Percentiles rank a stretch among this genome's conserved stretches.
Conservation (phyloP, 2,888 invertebrate species). For the Chouioia cunea region DNA sequence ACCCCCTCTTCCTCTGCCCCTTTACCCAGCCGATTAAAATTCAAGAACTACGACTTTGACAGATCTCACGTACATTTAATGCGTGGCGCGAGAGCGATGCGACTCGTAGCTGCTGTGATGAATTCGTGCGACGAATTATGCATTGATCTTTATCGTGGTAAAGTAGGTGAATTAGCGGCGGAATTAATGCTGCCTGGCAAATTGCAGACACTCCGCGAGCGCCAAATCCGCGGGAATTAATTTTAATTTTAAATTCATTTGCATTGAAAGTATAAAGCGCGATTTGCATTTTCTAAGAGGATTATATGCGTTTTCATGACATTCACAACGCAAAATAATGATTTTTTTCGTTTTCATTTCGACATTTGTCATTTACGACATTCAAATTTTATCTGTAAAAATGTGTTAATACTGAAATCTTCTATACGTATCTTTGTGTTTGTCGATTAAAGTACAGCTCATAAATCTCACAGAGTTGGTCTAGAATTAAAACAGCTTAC, state of each 20-base stretch:
- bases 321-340: no score
- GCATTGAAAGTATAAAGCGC: not conserved
- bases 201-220: not conserved
- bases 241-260: constrained; percentile 23
- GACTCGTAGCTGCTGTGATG: not conserved
- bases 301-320: no score
- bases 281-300: no score
- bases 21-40: constrained; percentile 42
- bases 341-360: no score
- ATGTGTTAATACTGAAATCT: no score
- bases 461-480: no score
- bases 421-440: no score
- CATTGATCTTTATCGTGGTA: constrained; percentile 17
- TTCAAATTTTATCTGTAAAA: no score
- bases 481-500: no score
- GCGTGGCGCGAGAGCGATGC: constrained; percentile 7
- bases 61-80: not conserved
- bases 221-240: constrained; percentile 16
- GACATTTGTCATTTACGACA: no score
- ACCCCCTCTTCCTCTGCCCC: no score
- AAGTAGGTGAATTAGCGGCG: constrained; percentile 7
- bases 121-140: constrained; percentile 18
- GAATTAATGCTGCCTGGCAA: constrained; percentile 25
- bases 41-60: constrained; percentile 20
- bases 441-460: no score